Evolutionary conservation across 2,888 invertebrate genomes (phyloP), one percentile per base, ranked within the genome.

Genomic region (Pseudococcus viburni): DNA sequence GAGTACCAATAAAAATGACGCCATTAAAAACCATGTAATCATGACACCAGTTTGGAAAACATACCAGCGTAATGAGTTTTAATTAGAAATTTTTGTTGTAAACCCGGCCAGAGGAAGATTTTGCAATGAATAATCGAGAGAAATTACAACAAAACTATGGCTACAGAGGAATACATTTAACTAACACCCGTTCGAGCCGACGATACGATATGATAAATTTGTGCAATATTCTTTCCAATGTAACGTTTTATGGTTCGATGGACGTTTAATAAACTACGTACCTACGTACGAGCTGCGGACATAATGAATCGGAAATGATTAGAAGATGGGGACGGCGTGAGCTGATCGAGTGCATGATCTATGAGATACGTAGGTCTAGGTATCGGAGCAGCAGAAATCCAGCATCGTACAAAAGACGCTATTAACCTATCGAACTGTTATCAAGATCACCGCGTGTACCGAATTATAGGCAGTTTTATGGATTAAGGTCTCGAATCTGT

Each of bases 401-500:
- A 33, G 17, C 73, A 33, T 33, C 73, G 73, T 73, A 73, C 73
- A 73, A 73, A 73, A 73, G 73, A 73, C 39, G 73, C 73, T 73
- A 73, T 73, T 73, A 73, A 73, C 73, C 73, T 73, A 73, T 73
- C 73, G 73, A 73, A 73, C 73, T 73, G 73, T 73, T 73, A 73
- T 73, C 73, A 73, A 73, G 73, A 73, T 73, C 73, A 73, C 73
- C 11, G 6, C 33, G 26, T 33, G 26, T 33, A 73, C 73, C 73
- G 73, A 73, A 73, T 73, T 73, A 73, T 26, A 73, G 73, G 73
- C 73, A 73, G 73, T 73, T 73, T 73, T 73, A 73, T 39, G 73
- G 73, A 73, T 73, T 73, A 73, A 73, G 73, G 73, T 73, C 73
- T 73, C 73, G 73, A 73, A 73, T 73, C 73, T 59, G 26, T 11